A percentile compares a stretch with the other conserved stretches of the same genome.
phyloP scores from a whole-genome alignment of 2,888 invertebrate species.

The Dorcus hopei region DNA sequence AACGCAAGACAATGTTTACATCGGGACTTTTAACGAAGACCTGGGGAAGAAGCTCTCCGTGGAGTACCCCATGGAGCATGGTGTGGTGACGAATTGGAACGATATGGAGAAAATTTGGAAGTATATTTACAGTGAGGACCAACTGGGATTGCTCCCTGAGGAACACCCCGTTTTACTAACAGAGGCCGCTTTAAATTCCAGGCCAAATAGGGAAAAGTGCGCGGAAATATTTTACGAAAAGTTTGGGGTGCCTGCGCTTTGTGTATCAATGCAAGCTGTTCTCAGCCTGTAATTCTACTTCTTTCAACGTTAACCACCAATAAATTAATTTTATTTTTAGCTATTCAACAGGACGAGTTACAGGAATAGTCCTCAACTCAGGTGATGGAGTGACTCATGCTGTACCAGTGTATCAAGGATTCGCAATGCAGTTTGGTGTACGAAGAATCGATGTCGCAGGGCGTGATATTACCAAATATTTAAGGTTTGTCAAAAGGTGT shows the following conservation, averaged over 20 bases:
- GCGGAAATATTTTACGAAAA: constrained; percentile 15
- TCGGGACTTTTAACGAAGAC: constrained; percentile 7
- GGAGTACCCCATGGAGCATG: constrained; percentile 14
- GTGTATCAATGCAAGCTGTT: constrained; percentile 10
- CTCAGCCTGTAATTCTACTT: constrained; percentile 10
- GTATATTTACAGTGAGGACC: constrained; percentile 10
- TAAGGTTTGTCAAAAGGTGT: neutral
- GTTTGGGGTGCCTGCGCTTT: constrained; percentile 13
- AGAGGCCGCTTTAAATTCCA: constrained; percentile 12
- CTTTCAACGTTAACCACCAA: neutral
- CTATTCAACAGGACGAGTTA: constrained; percentile 15
- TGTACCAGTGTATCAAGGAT: constrained; percentile 16
- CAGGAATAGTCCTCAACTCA: constrained; percentile 14
- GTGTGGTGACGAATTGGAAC: constrained; percentile 14
- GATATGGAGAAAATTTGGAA: constrained; percentile 19
- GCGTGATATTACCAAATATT: constrained; percentile 15
- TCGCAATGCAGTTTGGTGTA: constrained; percentile 11
- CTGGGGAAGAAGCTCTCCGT: constrained; percentile 10
- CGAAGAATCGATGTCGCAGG: constrained; percentile 13
- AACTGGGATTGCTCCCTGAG: constrained; percentile 10
- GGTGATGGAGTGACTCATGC: constrained; percentile 15
- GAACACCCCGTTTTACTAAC: constrained; percentile 17
- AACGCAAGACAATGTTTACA: neutral
- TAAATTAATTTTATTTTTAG: constrained; percentile 3
- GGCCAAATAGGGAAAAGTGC: constrained; percentile 9